Evolutionary conservation across 2,888 invertebrate species (phyloP), one percentile per base, ranked within the genome.

Genomic region (Chalcosyrphus nemorum): DNA sequence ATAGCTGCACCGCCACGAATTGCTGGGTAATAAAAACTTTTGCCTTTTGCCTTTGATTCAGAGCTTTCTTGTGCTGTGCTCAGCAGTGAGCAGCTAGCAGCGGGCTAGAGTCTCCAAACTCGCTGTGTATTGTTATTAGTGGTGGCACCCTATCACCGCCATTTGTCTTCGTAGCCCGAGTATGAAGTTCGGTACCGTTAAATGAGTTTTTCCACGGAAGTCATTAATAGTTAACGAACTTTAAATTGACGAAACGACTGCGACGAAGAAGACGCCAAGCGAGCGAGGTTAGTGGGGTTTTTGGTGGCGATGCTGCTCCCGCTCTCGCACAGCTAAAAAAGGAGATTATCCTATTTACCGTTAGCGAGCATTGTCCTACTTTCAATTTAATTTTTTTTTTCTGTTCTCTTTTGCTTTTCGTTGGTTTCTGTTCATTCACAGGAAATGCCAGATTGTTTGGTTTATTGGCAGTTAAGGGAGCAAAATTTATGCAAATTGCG

Each of bases 211-310:
- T 74, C 81, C 75, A 71, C 75, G 85, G 85, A 85, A 85, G 75
- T 76, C 85, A 85, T 85, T 85, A 85, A 85, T 85, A 85, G 85
- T 85, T 85, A 81, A 85, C 85, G 70, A 85, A 85, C 85, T 81
- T 85, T 85, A 85, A 85, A 85, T 85, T 85, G 85, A 85, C 81
- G 85, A 76, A 85, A 81, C 81, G 75, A 61, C 80, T 75, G 52
- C 54, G 59, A 66, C 29, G 21, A 61, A 66, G 56, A 65, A 52
- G 57, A 77, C 59, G 45, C 68, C 54, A 65, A n/a, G 13, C 11
- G 17, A 52, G 72, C 41, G 24, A 2, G 24, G 65, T 78, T 72
- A 78, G 78, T 45, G 72, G 50, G 71, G 43, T 68, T 35, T 57
- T 65, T 57, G 45, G 29, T 11, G n/a, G n/a, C n/a, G n/a, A n/a